Conservation (phyloP, 2,888 invertebrate genomes). For the Imbricaverruca yamaguchii region DNA sequence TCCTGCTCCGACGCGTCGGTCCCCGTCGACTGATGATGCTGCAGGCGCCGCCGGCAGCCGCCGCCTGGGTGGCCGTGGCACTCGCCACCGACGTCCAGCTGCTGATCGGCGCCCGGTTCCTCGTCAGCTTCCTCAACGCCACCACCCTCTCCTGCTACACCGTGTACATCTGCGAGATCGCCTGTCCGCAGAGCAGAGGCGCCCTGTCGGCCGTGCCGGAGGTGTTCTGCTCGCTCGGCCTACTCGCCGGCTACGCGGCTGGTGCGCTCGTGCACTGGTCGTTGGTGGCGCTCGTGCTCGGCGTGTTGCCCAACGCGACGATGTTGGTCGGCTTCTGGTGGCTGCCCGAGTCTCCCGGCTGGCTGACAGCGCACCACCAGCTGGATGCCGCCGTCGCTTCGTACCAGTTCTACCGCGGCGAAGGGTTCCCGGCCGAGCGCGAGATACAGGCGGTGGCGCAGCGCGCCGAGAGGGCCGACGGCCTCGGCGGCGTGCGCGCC, state of each 20-base stretch:
- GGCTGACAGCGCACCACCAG: constrained; percentile 54
- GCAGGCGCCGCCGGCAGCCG: constrained; percentile 58
- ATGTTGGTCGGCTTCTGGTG: background rate
- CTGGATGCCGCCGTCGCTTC: constrained; percentile 49
- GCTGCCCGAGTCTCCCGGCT: constrained; percentile 62
- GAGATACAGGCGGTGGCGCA: background rate
- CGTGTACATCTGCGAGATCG: constrained; percentile 43
- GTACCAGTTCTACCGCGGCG: background rate
- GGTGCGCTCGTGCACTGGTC: constrained; percentile 55
- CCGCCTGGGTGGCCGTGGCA: constrained; percentile 59
- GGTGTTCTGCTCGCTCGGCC: constrained; percentile 63
- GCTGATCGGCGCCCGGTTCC: constrained; percentile 57
- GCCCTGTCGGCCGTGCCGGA: constrained; percentile 63
- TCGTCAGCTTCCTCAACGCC: constrained; percentile 62
- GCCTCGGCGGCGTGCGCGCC: constrained; percentile 27
- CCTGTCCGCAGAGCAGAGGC: constrained; percentile 65
- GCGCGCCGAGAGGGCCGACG: background rate
- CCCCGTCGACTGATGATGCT: constrained; percentile 55
- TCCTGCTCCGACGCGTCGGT: constrained; percentile 61
- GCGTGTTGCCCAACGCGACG: constrained; percentile 40
- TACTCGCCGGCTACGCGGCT: constrained; percentile 49
- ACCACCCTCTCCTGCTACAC: constrained; percentile 39
- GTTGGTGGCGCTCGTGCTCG: constrained; percentile 52
- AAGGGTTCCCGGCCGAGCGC: background rate
- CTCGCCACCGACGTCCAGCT: constrained; percentile 52